These are phyloP conservation scores for Calyptommatus sinebrachiatus DNA, from an alignment of 2,113 vertebrate genomes.

Conservation along the genomic window DNA sequence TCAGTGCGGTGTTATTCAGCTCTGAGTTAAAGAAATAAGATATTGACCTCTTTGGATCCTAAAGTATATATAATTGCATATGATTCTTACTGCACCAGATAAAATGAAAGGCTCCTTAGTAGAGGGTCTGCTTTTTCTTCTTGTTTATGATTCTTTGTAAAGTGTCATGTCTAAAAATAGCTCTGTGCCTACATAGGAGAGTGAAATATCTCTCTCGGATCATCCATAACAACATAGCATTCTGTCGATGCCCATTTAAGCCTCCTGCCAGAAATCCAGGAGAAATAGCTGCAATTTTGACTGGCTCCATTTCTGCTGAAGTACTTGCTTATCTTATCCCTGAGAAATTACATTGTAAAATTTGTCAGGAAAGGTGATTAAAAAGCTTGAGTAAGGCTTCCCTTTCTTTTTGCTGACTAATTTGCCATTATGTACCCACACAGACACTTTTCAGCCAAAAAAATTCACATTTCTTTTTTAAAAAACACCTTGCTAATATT, in stretches of 20 bases:
- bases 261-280: not conserved
- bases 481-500: not conserved
- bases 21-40: too few relatives aligned
- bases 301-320: not conserved
- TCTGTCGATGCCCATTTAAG: not conserved
- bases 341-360: not conserved
- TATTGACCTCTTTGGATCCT: too few relatives aligned
- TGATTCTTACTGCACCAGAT: not conserved
- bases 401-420: not conserved
- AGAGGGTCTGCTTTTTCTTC: not conserved
- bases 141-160: not conserved
- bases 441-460: not conserved
- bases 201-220: not conserved
- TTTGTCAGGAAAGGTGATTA: not conserved
- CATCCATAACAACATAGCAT: not conserved
- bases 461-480: not conserved
- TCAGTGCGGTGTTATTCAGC: too few relatives aligned
- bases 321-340: not conserved
- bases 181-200: not conserved
- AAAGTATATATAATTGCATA: too few relatives aligned
- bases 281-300: not conserved
- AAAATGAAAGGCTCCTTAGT: not conserved
- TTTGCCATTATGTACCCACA: not conserved
- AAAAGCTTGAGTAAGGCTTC: not conserved
- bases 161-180: not conserved